Evolutionary conservation across 1,140 invertebrate genomes (phyloP).

Genomic region (Drosophila kikkawai): DNA sequence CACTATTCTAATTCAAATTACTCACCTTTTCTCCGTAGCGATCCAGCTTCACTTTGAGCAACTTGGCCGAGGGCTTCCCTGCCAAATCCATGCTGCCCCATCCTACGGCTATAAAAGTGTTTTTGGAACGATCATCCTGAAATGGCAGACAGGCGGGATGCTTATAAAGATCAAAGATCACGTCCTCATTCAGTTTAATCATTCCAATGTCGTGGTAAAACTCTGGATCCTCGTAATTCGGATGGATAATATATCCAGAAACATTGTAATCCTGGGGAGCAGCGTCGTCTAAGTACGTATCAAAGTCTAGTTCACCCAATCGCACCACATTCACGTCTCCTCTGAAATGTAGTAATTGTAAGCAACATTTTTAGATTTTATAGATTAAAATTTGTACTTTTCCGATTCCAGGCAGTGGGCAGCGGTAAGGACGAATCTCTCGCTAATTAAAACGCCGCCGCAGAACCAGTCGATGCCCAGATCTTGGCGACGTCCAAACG

Average conservation of each 20-base stretch:
- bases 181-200: conserved; percentile 51
- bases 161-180: conserved; percentile 68
- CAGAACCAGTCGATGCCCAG: conserved; percentile 74
- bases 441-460: conserved; percentile 82
- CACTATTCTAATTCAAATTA: not conserved
- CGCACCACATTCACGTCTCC: conserved; percentile 72
- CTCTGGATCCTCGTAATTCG: conserved; percentile 48
- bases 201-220: conserved; percentile 78
- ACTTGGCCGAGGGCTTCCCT: conserved; percentile 58
- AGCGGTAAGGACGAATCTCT: conserved; percentile 81
- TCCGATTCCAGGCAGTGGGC: conserved; percentile 82
- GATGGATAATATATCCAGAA: conserved; percentile 51
- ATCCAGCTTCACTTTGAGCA: conserved; percentile 86
- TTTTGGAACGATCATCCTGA: conserved; percentile 28
- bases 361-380: not conserved
- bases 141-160: conserved; percentile 78
- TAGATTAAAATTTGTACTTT: conserved; percentile 35
- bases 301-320: conserved; percentile 73
- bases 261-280: conserved; percentile 65
- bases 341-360: conserved; percentile 7
- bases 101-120: conserved; percentile 66
- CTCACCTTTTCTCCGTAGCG: conserved; percentile 52
- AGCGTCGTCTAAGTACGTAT: conserved; percentile 59
- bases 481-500: conserved; percentile 53
- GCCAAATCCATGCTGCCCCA: conserved; percentile 65